A percentile compares a stretch with the other conserved stretches of the same genome.
phyloP scores from a whole-genome alignment of 2,888 invertebrate genomes.

The Oxystoma pomonae region DNA sequence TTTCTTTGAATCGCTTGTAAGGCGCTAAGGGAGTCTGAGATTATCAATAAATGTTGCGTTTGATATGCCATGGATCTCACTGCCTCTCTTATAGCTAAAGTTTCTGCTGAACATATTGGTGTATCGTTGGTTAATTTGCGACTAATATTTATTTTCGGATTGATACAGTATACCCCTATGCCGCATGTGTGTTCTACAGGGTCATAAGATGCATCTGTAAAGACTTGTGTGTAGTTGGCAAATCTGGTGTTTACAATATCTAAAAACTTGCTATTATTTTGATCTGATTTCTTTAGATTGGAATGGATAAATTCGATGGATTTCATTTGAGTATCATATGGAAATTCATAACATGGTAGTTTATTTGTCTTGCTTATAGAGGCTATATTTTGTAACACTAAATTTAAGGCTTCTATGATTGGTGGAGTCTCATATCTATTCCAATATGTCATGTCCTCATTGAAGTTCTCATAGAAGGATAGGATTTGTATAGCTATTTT shows the following conservation, averaged over 20 bases:
- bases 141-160: neutral
- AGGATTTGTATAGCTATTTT: neutral
- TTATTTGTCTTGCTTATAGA: neutral
- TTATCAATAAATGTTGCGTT: neutral
- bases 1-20: neutral
- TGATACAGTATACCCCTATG: neutral
- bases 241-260: neutral
- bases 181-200: neutral
- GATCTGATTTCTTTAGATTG: neutral
- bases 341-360: neutral
- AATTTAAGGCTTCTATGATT: too few species aligned
- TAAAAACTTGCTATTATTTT: neutral
- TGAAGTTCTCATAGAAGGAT: neutral
- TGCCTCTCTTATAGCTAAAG: slow-evolving; percentile 2
- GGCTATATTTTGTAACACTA: too few species aligned
- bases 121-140: neutral
- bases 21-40: neutral
- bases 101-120: neutral
- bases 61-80: neutral
- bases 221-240: neutral
- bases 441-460: neutral
- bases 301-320: neutral
- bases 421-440: too few species aligned
- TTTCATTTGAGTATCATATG: neutral
- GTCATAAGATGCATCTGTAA: neutral